Percentiles rank a stretch among this genome's conserved stretches.
phyloP scores from a whole-genome alignment of 2,797 vertebrate species.

The Eptatretus atami region DNA sequence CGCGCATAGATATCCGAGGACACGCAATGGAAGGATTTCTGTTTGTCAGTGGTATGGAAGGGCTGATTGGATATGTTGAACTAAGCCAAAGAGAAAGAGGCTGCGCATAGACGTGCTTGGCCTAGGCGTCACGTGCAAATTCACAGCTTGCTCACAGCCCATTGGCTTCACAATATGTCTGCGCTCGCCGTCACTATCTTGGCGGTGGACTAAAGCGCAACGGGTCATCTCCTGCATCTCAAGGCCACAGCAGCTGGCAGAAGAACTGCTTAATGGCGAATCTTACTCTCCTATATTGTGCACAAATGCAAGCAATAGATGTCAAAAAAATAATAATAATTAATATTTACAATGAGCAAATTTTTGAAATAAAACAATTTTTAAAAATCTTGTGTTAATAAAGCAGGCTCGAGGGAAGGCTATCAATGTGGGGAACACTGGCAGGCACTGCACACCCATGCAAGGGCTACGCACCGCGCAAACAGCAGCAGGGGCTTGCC shows the following conservation, averaged over 20 bases:
- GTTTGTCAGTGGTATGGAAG: constrained; percentile 14
- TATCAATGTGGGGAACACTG: no score
- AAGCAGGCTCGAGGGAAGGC: no score
- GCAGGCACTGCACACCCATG: no score
- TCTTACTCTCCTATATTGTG: constrained; percentile 16
- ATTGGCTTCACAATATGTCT: constrained; percentile 26
- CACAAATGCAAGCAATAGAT: not conserved
- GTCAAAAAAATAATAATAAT: not conserved
- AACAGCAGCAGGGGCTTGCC: no score
- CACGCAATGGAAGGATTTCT: constrained; percentile 21
- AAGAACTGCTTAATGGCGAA: constrained; percentile 17
- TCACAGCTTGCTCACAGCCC: constrained; percentile 18
- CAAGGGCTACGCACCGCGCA: no score
- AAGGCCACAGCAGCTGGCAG: constrained; percentile 21
- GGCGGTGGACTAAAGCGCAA: constrained; percentile 33
- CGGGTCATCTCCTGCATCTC: constrained; percentile 21
- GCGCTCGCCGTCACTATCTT: constrained; percentile 21
- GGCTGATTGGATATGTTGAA: constrained; percentile 24
- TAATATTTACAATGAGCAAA: no score
- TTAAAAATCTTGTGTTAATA: no score
- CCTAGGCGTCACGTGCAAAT: constrained; percentile 22
- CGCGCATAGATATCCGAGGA: constrained; percentile 33
- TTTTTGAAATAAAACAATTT: no score
- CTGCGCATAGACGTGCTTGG: constrained; percentile 26
- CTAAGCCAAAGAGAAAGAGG: constrained; percentile 26